Evolutionary conservation across 2,797 vertebrate species (phyloP), one percentile per base, ranked within the genome.

Genomic region (Streptopelia turtur): DNA sequence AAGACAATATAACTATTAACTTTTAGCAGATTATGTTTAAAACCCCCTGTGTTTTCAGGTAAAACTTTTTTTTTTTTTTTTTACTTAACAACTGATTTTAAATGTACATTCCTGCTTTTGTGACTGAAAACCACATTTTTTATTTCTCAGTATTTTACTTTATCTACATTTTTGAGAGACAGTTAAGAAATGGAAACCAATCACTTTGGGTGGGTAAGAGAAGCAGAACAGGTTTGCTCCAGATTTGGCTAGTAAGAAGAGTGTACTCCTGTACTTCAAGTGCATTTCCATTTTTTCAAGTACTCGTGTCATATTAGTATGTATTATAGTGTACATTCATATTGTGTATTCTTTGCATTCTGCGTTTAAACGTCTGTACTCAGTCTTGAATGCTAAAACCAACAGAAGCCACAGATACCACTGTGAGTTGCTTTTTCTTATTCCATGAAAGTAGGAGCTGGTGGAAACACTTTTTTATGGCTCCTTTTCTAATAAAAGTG

Each of bases 381-480:
- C 53, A 13, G 9, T 89, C 56, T 80, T 52, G 39, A 76, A 64
- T 21, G 16, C 16, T 23, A 52, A 87, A 93, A 76, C 31, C 24
- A 79, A 30, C 10, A 11, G 30, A 75, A 87, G 11, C 22, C 69
- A 74, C 17, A 59, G 55, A 4, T 61, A 43, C 57, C 21, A 14
- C 33, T 12, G 10, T 16, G 21, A 89, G 6, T 11, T 79, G 4
- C 6, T 85, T 61, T 71, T 75, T 21, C 69, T 59, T 65, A 47
- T 25, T 68, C 47, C 3, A 1, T 35, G 52, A n/a, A 77, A 59
- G 31, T 17, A 59, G 39, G 18, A 85, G 59, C 43, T 27, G 7
- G 37, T 53, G 30, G 33, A 85, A 87, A 50, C 7, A n/a, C 20
- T 52, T 59, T 30, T 39, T 68, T 22, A 22, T 0, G 0, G 6